These are phyloP conservation scores for Danio jaintianensis DNA, from an alignment of 2,797 vertebrate genomes.

Conservation along the genomic window DNA sequence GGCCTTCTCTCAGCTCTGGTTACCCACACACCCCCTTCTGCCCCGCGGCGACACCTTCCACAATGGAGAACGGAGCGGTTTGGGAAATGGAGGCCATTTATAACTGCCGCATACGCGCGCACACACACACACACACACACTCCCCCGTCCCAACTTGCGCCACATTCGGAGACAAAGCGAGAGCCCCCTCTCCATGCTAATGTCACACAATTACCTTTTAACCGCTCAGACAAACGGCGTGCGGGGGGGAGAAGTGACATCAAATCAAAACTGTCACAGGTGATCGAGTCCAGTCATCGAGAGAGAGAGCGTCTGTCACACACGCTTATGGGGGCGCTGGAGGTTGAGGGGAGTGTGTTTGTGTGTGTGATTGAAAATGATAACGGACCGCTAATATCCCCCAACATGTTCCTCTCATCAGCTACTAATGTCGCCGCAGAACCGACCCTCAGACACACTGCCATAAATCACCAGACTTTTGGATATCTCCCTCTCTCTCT, in stretches of 20 bases:
- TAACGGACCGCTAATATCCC: conserved; percentile 65
- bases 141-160: conserved; percentile 73
- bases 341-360: conserved; percentile 49
- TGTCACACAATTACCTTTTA: conserved; percentile 99
- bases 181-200: conserved; percentile 81
- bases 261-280: conserved; percentile 99
- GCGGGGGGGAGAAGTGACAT: conserved; percentile 91
- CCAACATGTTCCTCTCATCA: conserved; percentile 67
- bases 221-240: conserved; percentile 99
- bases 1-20: conserved; percentile 62
- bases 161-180: conserved; percentile 76
- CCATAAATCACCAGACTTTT: conserved; percentile 83
- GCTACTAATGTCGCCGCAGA: conserved; percentile 62
- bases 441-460: conserved; percentile 73
- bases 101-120: conserved; percentile 78
- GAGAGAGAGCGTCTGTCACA: conserved; percentile 68
- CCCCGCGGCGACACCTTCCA: conserved; percentile 63
- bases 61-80: conserved; percentile 74
- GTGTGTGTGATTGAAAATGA: conserved; percentile 64
- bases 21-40: conserved; percentile 69
- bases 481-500: conserved; percentile 50
- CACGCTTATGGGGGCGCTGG: conserved; percentile 49
- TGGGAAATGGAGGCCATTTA: conserved; percentile 85
- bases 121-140: conserved; percentile 10
- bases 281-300: conserved; percentile 99